A percentile compares a stretch with the other conserved stretches of the same genome.
These are phyloP conservation scores for Cebidichthys violaceus DNA, from an alignment of 2,113 vertebrate genomes.

Conservation along the genomic window DNA sequence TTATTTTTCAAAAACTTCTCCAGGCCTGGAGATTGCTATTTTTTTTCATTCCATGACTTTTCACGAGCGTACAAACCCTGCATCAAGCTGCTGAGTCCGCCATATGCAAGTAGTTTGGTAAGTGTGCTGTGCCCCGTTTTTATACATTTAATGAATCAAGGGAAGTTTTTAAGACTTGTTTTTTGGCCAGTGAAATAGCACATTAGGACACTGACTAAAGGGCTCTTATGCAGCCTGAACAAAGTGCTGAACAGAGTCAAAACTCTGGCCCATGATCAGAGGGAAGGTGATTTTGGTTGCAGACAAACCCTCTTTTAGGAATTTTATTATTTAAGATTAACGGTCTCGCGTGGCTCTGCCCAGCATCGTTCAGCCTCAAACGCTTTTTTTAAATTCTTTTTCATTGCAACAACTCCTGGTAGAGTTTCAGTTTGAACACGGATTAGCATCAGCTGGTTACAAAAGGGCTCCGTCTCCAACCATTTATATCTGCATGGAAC, in stretches of 20 bases:
- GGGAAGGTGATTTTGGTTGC: not conserved
- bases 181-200: not conserved
- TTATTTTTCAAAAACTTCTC: not conserved
- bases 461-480: conserved; percentile 19
- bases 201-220: not conserved
- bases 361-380: not conserved
- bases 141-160: not conserved
- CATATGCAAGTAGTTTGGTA: not conserved
- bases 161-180: not conserved
- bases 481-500: conserved; percentile 6
- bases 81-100: not conserved
- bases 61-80: no score
- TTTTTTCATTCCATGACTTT: not conserved
- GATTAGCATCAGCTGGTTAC: conserved; percentile 31
- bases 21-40: not conserved
- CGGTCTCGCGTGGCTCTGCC: not conserved
- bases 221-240: not conserved
- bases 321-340: conserved; percentile 25
- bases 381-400: not conserved
- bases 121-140: not conserved
- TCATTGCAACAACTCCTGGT: conserved; percentile 1
- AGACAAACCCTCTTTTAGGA: conserved; percentile 5
- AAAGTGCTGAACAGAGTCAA: not conserved
- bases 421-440: not conserved
- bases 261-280: not conserved